Base-by-base conservation (phyloP, 2,888 invertebrate genomes). In the Shargacucullia verbasci region DNA sequence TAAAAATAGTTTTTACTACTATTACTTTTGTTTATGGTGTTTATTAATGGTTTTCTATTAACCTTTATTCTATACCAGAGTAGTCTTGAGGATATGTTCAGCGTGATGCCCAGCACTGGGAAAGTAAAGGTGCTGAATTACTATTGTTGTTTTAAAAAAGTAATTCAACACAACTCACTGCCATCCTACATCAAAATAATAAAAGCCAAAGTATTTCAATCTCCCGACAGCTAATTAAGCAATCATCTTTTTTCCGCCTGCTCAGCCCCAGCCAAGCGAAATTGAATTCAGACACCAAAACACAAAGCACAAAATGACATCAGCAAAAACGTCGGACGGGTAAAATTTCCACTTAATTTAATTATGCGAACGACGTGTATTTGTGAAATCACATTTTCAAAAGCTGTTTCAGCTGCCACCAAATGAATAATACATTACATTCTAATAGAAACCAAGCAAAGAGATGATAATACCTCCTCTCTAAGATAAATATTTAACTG, bases 241-340 rank as follows among this genome's bases (percentile, higher is more conserved):
- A 67, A 68, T 70, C 70, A 56, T 62, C 59, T 69, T 70, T 76
- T 77, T 78, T 66, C 59, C 52, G 62, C 69, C 63, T 37, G 70
- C 62, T 48, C 67, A 63, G 53, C 53, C 27, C 34, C 41, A 35
- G 50, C 43, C 58, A 69, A 62, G 37, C 56, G 15, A 66, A 38
- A 69, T 66, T 64, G 33, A 37, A 45, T 66, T 69, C 48, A 47
- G 71, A 62, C 56, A n/a, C 49, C 31, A 53, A 37, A 27, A n/a
- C 5, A 8, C 48, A 65, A 59, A 73, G 73, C 54, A 54, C 20
- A 70, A 72, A 73, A 58, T 69, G 7, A 12, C 10, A 38, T 62
- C 38, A 65, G 63, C 55, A 48, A 66, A 58, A 63, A 52, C 0
- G 9, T 34, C 1, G 39, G 41, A 5, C 37, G 39, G 34, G 44